Percentiles rank a stretch among this genome's conserved stretches.
Conservation (phyloP, 1,140 invertebrate genomes). For the Pachyrhynchus sulphureomaculatus region DNA sequence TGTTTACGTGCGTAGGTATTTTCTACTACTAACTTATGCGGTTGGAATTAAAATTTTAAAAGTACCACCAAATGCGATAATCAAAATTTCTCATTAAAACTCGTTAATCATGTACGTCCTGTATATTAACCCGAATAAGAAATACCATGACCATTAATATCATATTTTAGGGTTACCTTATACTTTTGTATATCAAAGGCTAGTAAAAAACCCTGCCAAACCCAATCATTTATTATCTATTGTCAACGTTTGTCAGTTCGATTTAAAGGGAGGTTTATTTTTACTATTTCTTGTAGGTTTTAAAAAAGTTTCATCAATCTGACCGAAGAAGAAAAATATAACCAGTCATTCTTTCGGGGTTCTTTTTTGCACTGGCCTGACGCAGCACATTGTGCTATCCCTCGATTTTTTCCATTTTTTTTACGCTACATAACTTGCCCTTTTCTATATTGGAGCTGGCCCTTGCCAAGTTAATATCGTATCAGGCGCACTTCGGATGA, state of each 20-base stretch:
- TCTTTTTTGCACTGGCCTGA: constrained; percentile 33
- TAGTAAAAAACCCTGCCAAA: constrained; percentile 20
- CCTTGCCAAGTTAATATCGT: no score
- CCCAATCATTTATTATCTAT: constrained; percentile 44
- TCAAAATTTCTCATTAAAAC: no score
- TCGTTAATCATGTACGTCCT: no score
- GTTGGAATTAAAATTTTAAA: no score
- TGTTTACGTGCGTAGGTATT: no score
- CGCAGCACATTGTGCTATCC: constrained; percentile 40
- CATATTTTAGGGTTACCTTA: constrained; percentile 28
- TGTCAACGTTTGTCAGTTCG: constrained; percentile 44
- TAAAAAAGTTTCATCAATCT: constrained; percentile 45
- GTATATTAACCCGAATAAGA: no score
- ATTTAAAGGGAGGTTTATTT: constrained; percentile 45
- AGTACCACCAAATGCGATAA: no score
- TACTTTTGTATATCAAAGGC: constrained; percentile 20
- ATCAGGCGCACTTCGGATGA: no score
- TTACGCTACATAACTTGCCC: constrained; percentile 38
- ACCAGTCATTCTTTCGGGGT: constrained; percentile 39
- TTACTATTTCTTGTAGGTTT: constrained; percentile 45
- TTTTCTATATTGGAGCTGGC: constrained; percentile 13
- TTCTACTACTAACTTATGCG: no score
- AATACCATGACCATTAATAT: constrained; percentile 15
- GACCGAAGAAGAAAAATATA: constrained; percentile 40
- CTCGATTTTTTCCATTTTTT: constrained; percentile 35